Evolutionary conservation across 2,797 vertebrate species (phyloP).

Genomic region (Neosalanx taihuensis): DNA sequence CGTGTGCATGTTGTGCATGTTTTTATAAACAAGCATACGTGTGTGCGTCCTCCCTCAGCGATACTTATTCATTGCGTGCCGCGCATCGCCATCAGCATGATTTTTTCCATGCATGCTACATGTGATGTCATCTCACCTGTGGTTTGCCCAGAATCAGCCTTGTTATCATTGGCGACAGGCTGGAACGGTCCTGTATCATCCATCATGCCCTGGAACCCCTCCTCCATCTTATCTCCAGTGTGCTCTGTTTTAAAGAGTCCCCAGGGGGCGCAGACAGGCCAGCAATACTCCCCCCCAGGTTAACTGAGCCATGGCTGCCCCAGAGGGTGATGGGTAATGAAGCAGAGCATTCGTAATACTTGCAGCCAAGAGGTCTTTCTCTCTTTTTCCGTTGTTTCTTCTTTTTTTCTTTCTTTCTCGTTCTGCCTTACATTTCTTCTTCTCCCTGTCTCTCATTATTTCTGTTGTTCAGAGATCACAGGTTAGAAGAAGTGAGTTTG

Average conservation of each 20-base stretch:
- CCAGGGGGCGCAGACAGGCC: neutral
- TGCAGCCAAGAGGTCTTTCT: neutral
- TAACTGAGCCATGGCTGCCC: neutral
- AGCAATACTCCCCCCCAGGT: neutral
- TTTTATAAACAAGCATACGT: too few relatives aligned
- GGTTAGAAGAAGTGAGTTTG: neutral
- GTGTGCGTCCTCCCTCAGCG: neutral
- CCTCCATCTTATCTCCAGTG: constrained; percentile 2
- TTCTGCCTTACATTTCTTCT: neutral
- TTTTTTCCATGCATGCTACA: constrained; percentile 7
- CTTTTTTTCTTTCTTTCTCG: neutral
- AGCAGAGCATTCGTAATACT: neutral
- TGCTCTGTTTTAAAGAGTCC: neutral
- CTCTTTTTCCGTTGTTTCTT: neutral
- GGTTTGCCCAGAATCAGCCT: neutral
- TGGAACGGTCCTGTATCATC: constrained; percentile 2
- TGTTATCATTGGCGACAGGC: constrained; percentile 1
- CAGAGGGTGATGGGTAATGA: neutral
- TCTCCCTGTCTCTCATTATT: neutral
- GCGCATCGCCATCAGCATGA: neutral
- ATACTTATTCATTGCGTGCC: neutral
- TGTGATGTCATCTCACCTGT: constrained; percentile 3
- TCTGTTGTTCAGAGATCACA: neutral
- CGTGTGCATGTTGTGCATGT: too few relatives aligned
- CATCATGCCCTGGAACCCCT: neutral